These are phyloP conservation scores for Ceratina australensis DNA, from an alignment of 1,140 invertebrate genomes.

Conservation along the genomic window DNA sequence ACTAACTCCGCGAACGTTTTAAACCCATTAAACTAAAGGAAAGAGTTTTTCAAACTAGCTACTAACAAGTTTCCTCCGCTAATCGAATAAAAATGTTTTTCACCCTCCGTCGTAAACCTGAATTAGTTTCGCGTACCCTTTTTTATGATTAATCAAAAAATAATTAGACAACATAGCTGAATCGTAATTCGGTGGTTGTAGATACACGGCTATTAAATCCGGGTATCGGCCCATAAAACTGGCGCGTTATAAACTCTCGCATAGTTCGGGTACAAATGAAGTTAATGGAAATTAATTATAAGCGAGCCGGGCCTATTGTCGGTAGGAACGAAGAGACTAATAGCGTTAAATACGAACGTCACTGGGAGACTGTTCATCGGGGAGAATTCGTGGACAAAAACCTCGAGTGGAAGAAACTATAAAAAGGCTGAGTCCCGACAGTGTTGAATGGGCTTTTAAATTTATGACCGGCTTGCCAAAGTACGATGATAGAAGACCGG, in stretches of 20 bases:
- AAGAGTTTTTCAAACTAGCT: background rate
- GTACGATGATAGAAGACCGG: constrained; percentile 53
- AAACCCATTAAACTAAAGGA: background rate
- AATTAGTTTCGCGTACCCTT: background rate
- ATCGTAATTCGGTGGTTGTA: too few species aligned
- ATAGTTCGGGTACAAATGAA: too few species aligned
- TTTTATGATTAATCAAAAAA: too few species aligned
- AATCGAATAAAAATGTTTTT: background rate
- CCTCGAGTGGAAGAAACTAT: background rate
- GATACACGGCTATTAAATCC: too few species aligned
- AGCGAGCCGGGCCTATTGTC: too few species aligned
- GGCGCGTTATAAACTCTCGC: too few species aligned
- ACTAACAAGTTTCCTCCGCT: too few species aligned
- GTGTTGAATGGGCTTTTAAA: constrained; percentile 52
- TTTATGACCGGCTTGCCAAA: constrained; percentile 58
- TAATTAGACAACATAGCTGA: too few species aligned
- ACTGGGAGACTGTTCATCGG: background rate
- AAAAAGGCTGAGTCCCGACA: constrained; percentile 14
- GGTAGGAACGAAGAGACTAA: too few species aligned
- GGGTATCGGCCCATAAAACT: too few species aligned
- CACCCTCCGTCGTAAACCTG: background rate
- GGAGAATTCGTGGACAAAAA: background rate
- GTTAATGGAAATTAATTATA: too few species aligned
- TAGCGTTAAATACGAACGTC: background rate
- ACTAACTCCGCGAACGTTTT: background rate